Evolutionary conservation across 2,113 vertebrate genomes (phyloP).

Genomic region (Gopherus flavomarginatus): DNA sequence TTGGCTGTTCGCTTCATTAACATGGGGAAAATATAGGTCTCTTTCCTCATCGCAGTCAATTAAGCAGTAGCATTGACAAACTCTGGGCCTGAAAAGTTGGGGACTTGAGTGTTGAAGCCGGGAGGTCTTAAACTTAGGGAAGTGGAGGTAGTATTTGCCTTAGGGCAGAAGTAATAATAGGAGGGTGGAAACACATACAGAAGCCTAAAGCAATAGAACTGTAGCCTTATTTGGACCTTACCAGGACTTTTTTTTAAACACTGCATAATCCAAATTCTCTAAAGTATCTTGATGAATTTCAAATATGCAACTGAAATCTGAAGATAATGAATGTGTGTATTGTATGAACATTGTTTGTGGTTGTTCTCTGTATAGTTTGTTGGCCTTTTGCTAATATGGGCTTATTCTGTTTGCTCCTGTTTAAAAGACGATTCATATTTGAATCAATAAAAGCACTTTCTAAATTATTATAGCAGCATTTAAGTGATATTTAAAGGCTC

Average conservation of each 20-base stretch:
- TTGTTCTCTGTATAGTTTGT: background rate
- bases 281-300: accelerated
- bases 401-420: accelerated
- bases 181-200: background rate
- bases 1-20: background rate
- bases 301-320: background rate
- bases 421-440: background rate
- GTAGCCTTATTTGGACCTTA: background rate
- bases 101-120: background rate
- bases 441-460: background rate
- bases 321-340: background rate
- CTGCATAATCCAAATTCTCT: accelerated
- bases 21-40: accelerated
- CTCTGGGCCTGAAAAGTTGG: background rate
- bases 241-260: background rate
- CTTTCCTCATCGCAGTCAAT: background rate
- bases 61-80: background rate
- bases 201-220: background rate
- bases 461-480: background rate
- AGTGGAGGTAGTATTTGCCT: background rate
- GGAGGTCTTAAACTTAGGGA: background rate
- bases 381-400: accelerated
- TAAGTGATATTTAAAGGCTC: background rate
- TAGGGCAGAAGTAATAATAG: background rate
- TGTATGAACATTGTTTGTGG: background rate